These are phyloP conservation scores for Blera fallax DNA, from an alignment of 2,888 invertebrate genomes.

Conservation along the genomic window DNA sequence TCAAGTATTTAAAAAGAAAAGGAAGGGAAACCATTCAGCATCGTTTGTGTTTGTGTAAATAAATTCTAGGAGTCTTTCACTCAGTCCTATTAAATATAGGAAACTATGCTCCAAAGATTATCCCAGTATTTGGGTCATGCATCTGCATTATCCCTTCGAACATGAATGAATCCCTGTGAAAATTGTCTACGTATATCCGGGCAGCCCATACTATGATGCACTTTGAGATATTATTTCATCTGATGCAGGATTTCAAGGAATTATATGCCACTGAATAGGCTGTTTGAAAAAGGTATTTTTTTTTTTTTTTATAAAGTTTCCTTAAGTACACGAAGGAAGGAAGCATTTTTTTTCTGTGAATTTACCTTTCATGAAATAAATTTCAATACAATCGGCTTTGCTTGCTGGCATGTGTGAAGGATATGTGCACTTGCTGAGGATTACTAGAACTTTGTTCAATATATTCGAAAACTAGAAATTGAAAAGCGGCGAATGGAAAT, in stretches of 20 bases:
- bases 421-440: background rate
- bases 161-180: constrained; percentile 38
- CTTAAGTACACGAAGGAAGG: background rate
- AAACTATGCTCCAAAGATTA: constrained; percentile 32
- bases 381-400: constrained; percentile 9
- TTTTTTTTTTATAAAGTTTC: background rate
- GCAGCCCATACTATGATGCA: constrained; percentile 2
- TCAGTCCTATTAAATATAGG: constrained; percentile 14
- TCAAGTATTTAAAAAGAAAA: no score
- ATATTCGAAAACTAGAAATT: background rate
- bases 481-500: background rate
- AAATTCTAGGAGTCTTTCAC: background rate
- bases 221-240: constrained; percentile 38
- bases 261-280: constrained; percentile 32
- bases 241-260: constrained; percentile 31
- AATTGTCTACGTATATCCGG: background rate
- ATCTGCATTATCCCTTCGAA: constrained; percentile 59
- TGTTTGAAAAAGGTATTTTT: background rate
- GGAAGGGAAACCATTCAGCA: no score
- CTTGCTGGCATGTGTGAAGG: background rate
- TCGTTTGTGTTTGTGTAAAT: background rate
- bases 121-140: constrained; percentile 61
- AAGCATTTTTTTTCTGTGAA: background rate
- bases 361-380: constrained; percentile 11
- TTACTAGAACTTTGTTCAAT: background rate